phyloP scores from a whole-genome alignment of 2,888 invertebrate genomes.

The Andricus curvator region DNA sequence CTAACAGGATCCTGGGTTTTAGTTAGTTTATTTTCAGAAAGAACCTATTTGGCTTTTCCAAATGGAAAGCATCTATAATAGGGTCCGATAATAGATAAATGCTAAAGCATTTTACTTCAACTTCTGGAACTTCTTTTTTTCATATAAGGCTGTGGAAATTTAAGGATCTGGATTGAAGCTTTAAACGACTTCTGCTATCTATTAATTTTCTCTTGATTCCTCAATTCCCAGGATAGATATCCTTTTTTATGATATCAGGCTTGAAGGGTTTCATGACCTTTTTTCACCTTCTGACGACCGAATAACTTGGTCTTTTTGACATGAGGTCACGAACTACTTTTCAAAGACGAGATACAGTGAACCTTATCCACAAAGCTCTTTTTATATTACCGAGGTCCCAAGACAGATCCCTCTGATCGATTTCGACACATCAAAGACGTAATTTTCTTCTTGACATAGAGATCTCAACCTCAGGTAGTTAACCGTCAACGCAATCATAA shows the following conservation, averaged over 20 bases:
- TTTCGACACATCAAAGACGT: constrained; percentile 22
- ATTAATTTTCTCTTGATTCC: background rate
- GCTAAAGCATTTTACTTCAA: too few relatives aligned
- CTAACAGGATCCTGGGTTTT: background rate
- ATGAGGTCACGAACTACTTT: background rate
- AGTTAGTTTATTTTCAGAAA: background rate
- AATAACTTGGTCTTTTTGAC: constrained; percentile 32
- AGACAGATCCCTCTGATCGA: constrained; percentile 25
- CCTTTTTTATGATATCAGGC: background rate
- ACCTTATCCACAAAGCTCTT: constrained; percentile 17
- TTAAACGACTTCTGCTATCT: background rate
- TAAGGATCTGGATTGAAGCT: background rate
- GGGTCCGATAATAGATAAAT: background rate
- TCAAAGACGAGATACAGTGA: background rate
- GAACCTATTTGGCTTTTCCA: background rate
- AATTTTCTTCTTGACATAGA: background rate
- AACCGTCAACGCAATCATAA: background rate
- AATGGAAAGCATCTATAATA: background rate
- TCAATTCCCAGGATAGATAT: background rate
- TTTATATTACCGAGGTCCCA: constrained; percentile 21
- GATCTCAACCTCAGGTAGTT: background rate
- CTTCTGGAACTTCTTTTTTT: background rate
- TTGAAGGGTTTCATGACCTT: background rate
- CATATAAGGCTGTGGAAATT: background rate
- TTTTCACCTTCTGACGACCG: constrained; percentile 7